Base-by-base conservation (phyloP, 2,113 vertebrate genomes). In the Pelvicachromis taeniatus region DNA sequence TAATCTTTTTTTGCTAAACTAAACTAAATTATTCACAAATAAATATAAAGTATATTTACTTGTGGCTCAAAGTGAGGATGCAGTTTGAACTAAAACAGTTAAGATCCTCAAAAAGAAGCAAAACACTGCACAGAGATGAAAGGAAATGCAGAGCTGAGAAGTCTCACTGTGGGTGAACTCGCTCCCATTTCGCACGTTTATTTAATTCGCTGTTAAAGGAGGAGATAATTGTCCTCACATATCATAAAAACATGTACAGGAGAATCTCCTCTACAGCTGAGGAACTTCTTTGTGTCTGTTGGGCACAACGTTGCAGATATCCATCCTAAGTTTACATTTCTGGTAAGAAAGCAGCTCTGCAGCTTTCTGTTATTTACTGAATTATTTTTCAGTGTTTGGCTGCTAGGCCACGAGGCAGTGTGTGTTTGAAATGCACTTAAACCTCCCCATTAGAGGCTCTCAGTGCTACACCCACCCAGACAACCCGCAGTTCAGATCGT, bases 391-490 rank as follows among this genome's bases (percentile, higher is more conserved):
- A 78, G 52, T 80, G 85, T 85, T 90, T 85, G 80, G 77, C 81
- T 85, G 73, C 55, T 48, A 61, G 86, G 63, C 79, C 73, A 86
- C 17, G 23, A 85, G 82, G 58, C 48, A 75, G 68, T 81, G 59
- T 87, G 80, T 83, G 65, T 88, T 31, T 84, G 75, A 87, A 86
- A 80, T 89, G 87, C 87, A 85, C 89, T 91, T 91, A 81, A 92
- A 90, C 91, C 82, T 92, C 78, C 87, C 90, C 85, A 91, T 93
- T 94, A 93, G 89, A 87, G 81, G 56, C 84, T 88, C 52, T 86
- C 90, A 90, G 85, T 84, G 84, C 88, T 91, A 89, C 92, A 88
- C 94, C 93, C 88, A 95, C 93, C 90, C 87, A 89, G 85, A 89
- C 84, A 89, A 90, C 90, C 90, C 52, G 35, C 63, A 82, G 88